Conservation (phyloP, 1,140 invertebrate genomes). For the Latrodectus geometricus region DNA sequence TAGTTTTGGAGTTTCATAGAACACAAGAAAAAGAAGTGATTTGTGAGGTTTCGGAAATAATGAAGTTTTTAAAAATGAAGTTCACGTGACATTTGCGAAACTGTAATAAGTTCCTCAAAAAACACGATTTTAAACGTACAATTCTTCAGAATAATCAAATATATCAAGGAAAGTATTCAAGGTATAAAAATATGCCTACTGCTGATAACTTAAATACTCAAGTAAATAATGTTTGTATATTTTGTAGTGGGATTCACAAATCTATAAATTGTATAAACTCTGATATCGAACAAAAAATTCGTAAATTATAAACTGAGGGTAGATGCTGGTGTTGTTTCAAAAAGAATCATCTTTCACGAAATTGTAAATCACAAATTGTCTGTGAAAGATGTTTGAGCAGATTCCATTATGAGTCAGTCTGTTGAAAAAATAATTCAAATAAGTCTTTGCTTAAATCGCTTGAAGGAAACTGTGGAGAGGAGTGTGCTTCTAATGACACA, state of each 20-base stretch:
- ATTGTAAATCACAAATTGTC: neutral
- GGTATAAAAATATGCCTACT: too few relatives aligned
- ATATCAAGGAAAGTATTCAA: too few relatives aligned
- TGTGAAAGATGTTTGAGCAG: neutral
- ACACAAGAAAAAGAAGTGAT: neutral
- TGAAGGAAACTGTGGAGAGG: neutral
- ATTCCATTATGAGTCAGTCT: neutral
- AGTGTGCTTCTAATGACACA: neutral
- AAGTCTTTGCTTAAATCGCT: neutral
- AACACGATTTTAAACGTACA: too few relatives aligned
- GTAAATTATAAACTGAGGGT: neutral
- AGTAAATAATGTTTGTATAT: too few relatives aligned
- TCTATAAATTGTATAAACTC: neutral
- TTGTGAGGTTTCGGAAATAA: slow-evolving; percentile 11
- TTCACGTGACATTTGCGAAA: neutral
- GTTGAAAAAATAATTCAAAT: neutral
- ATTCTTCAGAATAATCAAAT: too few relatives aligned
- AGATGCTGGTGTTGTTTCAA: neutral
- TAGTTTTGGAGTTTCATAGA: slow-evolving; percentile 3
- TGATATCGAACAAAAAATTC: neutral
- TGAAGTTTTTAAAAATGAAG: slow-evolving; percentile 2
- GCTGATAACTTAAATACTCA: too few relatives aligned
- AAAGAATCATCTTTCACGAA: neutral
- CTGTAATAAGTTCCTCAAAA: too few relatives aligned
- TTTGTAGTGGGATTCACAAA: too few relatives aligned